phyloP scores from a whole-genome alignment of 2,888 invertebrate genomes.

The Melanophora roralis region DNA sequence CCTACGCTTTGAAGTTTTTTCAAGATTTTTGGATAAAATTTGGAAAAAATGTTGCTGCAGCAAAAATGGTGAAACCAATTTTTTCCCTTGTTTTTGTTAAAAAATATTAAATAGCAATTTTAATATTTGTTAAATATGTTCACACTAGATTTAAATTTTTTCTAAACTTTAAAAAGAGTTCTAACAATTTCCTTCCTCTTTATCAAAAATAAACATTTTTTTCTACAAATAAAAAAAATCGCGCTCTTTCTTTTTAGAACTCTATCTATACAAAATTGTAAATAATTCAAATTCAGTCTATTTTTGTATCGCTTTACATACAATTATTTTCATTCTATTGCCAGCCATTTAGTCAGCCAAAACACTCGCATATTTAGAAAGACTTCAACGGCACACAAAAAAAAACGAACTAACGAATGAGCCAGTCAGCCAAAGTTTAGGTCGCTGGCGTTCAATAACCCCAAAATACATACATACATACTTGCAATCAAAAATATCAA shows the following conservation, averaged over 20 bases:
- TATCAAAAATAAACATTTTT: too few relatives aligned
- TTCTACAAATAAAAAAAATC: too few relatives aligned
- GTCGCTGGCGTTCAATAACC: constrained; percentile 75
- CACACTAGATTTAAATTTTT: too few relatives aligned
- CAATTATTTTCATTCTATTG: constrained; percentile 13
- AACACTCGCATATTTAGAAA: constrained; percentile 49
- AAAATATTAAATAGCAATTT: too few relatives aligned
- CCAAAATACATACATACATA: constrained; percentile 59
- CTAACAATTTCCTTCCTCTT: too few relatives aligned
- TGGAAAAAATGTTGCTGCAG: too few relatives aligned
- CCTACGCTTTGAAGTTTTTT: too few relatives aligned
- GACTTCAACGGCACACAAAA: not conserved
- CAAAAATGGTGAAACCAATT: too few relatives aligned
- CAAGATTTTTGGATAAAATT: too few relatives aligned
- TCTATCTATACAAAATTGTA: not conserved
- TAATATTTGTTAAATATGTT: too few relatives aligned
- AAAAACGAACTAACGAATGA: constrained; percentile 49
- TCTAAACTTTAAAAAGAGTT: too few relatives aligned
- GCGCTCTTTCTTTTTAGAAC: not conserved
- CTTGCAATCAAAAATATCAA: constrained; percentile 60
- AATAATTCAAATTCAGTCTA: not conserved
- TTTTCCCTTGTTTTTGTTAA: too few relatives aligned
- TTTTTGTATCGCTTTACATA: constrained; percentile 5
- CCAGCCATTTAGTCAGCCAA: constrained; percentile 55
- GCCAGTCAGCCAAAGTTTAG: constrained; percentile 68